A percentile compares a stretch with the other conserved stretches of the same genome.
Evolutionary conservation across 2,888 invertebrate genomes (phyloP).

Genomic region (Polyommatus icarus): DNA sequence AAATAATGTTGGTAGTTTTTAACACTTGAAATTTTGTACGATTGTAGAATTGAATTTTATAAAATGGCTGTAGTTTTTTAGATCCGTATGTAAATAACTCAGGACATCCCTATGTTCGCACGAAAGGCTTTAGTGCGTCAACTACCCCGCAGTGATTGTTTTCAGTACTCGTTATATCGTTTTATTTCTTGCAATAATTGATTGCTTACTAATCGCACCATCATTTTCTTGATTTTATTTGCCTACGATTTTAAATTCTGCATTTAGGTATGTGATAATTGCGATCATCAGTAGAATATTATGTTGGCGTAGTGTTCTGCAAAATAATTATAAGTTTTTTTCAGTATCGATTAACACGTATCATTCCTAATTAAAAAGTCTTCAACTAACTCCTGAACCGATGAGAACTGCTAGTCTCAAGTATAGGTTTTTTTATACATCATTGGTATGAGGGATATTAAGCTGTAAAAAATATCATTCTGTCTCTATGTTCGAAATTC

Average conservation of each 20-base stretch:
- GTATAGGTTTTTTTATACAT: slow-evolving; percentile 27
- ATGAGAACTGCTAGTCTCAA: slow-evolving; percentile 75
- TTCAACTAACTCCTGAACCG: slow-evolving; percentile 50
- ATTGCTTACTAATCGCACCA: slow-evolving; percentile 43
- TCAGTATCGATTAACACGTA: slow-evolving; percentile 32
- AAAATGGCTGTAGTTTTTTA: background rate
- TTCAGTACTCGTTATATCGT: slow-evolving; percentile 41
- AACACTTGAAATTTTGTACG: background rate
- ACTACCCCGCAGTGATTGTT: slow-evolving; percentile 45
- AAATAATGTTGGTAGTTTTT: background rate
- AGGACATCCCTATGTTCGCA: slow-evolving; percentile 15
- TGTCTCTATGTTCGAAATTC: background rate
- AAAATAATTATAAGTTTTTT: slow-evolving; percentile 40
- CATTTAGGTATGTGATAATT: slow-evolving; percentile 61
- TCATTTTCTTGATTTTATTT: slow-evolving; percentile 29
- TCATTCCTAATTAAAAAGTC: slow-evolving; percentile 32
- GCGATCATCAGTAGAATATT: slow-evolving; percentile 52
- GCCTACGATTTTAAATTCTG: slow-evolving; percentile 41
- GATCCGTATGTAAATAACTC: slow-evolving; percentile 5
- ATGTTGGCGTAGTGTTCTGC: slow-evolving; percentile 63
- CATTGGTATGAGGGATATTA: slow-evolving; percentile 15
- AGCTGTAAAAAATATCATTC: slow-evolving; percentile 14
- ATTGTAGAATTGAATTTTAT: background rate
- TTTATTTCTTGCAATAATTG: slow-evolving; percentile 36
- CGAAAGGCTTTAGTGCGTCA: slow-evolving; percentile 10